Base-by-base conservation (phyloP, 2,888 invertebrate species). In the Epistrophe eligans region DNA sequence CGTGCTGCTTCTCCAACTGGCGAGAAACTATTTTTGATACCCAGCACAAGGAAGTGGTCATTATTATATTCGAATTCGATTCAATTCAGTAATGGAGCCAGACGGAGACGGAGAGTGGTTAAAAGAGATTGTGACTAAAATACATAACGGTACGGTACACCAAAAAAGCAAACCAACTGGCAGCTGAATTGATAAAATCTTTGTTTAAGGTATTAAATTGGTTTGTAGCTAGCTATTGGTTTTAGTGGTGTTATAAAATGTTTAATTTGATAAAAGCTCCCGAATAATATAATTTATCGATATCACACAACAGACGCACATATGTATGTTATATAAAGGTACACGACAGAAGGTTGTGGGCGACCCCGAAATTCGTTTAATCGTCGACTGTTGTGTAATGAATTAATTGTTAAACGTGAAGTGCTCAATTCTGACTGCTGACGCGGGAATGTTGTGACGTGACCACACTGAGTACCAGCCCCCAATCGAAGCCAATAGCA, bases 401-500 rank as follows among this genome's bases (percentile, higher is more conserved):
- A 70, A 13, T 50, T 32, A 35, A 9, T 66, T 66, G 66, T 66
- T 35, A 17, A 66, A 81, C 55, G 67, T 40, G 45, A 58, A 60
- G 13, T 77, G 32, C 70, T 70, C 24, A 24, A 24, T 24, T 1
- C 24, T 24, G 58, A 76, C 24, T 80, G 32, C 70, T 70, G 64
- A 76, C 35, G 35, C 62, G 71, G 17, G 19, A 55, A 64, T 66
- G 13, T 64, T 58, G 71, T 85, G 85, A 87, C 85, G 79, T 62
- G 62, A 62, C 62, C 19, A 32, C 58, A 71, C 48, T 2, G 45
- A 71, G 70, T 71, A 82, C 77, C 73, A 70, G 85, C 85, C 85
- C 80, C 82, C 82, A 64, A 52, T 71, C 19, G 5, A 87, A 79
- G 45, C 74, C 79, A 85, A 82, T 85, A 73, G 73, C 48, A 67